A percentile compares a stretch with the other conserved stretches of the same genome.
Conservation (phyloP, 2,888 invertebrate genomes). For the Sarcophaga variegata region DNA sequence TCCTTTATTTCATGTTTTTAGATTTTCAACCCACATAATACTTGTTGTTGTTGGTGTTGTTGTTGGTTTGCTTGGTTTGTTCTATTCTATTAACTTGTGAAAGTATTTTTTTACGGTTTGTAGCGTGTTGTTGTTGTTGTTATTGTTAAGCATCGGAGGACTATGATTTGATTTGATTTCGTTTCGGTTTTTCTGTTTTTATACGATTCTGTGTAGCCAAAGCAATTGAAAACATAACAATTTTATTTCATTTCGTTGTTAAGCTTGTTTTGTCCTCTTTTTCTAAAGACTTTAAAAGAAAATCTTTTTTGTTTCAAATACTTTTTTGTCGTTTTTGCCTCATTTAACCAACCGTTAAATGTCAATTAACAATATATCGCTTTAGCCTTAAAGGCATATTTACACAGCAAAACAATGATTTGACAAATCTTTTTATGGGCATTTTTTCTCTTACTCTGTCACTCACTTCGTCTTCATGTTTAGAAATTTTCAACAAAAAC, state of each 20-base stretch:
- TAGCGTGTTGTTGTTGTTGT: background rate
- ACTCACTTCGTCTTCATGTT: background rate
- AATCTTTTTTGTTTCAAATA: constrained; percentile 8
- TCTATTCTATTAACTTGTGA: background rate
- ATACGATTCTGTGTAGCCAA: constrained; percentile 36
- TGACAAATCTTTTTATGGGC: constrained; percentile 23
- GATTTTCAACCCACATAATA: constrained; percentile 3
- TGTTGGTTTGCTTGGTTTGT: background rate
- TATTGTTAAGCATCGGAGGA: background rate
- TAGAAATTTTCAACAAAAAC: background rate
- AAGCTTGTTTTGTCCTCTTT: background rate
- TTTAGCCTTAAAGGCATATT: background rate
- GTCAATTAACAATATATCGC: constrained; percentile 59
- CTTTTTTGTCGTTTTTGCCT: constrained; percentile 12
- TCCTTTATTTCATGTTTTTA: constrained; percentile 14
- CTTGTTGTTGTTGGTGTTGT: background rate
- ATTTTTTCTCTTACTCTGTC: constrained; percentile 8
- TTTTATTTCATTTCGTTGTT: constrained; percentile 58
- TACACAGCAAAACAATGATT: constrained; percentile 9
- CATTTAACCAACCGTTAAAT: constrained; percentile 49
- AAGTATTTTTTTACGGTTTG: background rate
- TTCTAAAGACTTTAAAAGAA: too few species aligned
- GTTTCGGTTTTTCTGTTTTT: constrained; percentile 16
- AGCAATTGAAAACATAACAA: constrained; percentile 64
- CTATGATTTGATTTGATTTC: constrained; percentile 43